phyloP scores from a whole-genome alignment of 2,113 vertebrate species.

The human region DNA sequence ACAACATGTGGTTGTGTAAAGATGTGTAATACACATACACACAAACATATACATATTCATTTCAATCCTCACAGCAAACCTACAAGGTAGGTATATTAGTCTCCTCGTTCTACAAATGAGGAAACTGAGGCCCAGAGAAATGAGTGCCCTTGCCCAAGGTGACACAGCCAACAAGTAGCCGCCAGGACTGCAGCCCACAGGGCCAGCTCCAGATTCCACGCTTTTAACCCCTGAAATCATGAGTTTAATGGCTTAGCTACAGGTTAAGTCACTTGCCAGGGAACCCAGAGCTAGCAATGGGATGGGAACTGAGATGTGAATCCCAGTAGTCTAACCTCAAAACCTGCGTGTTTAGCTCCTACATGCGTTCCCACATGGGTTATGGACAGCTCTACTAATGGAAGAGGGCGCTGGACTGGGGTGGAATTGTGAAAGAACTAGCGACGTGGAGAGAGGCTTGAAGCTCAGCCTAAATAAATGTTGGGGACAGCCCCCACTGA shows the following conservation, averaged over 20 bases:
- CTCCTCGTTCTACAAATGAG: too few species aligned
- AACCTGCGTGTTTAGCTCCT: too few species aligned
- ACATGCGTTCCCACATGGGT: accelerated
- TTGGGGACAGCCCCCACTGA: background rate
- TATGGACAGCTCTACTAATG: background rate
- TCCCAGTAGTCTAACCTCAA: background rate
- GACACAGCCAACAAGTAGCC: background rate
- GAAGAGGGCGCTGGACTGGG: background rate
- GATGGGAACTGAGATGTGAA: background rate
- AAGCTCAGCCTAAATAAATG: background rate
- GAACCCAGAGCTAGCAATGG: background rate
- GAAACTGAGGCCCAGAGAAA: background rate
- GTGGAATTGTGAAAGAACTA: background rate
- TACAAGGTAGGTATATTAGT: too few species aligned
- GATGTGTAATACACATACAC: too few species aligned
- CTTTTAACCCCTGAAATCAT: background rate
- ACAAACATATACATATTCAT: too few species aligned
- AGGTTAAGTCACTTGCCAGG: background rate
- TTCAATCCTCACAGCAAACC: too few species aligned
- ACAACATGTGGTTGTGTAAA: too few species aligned
- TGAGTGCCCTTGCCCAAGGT: background rate
- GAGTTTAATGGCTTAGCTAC: background rate
- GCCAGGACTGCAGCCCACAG: background rate
- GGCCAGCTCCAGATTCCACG: background rate
- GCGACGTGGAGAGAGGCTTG: background rate